phyloP scores from a whole-genome alignment of 2,888 invertebrate species.

The Oasisia sp. region DNA sequence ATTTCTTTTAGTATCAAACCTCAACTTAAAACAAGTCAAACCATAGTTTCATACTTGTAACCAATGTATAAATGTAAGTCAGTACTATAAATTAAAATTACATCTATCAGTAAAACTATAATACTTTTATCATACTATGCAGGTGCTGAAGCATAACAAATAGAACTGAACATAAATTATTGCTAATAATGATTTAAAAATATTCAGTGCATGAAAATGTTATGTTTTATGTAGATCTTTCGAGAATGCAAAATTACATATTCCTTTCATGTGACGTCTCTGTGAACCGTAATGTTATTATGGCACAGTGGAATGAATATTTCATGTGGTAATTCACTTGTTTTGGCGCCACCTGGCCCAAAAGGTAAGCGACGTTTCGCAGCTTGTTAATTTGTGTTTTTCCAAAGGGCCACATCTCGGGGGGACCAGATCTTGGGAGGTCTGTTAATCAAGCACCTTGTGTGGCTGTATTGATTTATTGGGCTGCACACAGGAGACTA shows the following conservation, averaged over 20 bases:
- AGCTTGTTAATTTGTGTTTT: not conserved
- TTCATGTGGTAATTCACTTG: not conserved
- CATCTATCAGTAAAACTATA: too few species aligned
- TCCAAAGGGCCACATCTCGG: not conserved
- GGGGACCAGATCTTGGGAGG: not conserved
- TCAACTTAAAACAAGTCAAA: too few species aligned
- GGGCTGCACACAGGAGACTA: not conserved
- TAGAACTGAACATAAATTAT: not conserved
- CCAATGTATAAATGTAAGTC: too few species aligned
- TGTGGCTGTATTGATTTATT: not conserved
- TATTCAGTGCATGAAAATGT: not conserved
- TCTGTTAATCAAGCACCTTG: not conserved
- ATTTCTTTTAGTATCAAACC: too few species aligned
- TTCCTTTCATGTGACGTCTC: not conserved
- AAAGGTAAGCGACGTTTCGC: not conserved
- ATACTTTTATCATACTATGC: too few species aligned
- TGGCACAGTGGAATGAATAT: not conserved
- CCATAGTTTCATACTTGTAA: too few species aligned
- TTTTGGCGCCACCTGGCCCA: not conserved
- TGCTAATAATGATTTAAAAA: not conserved
- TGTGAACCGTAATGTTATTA: not conserved
- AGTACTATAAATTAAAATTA: too few species aligned
- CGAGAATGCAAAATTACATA: not conserved
- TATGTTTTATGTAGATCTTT: not conserved
- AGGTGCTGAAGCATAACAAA: too few species aligned